Percentiles rank a stretch among this genome's conserved stretches.
phyloP scores from a whole-genome alignment of 1,140 invertebrate genomes.

The Caligus rogercresseyi region DNA sequence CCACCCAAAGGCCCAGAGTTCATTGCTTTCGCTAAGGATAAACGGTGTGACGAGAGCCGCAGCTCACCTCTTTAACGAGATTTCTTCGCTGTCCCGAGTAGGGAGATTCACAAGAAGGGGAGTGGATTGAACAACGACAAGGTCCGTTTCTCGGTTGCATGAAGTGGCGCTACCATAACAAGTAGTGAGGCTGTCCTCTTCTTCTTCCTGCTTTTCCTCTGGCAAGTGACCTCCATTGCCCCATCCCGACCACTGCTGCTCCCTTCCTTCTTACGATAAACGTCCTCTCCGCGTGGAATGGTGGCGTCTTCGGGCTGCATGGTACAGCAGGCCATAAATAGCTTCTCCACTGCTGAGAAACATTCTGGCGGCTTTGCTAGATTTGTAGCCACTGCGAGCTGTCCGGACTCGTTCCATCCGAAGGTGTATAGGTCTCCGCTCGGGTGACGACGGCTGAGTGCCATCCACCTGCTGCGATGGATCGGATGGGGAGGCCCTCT shows the following conservation, averaged over 20 bases:
- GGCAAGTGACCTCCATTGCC: not conserved
- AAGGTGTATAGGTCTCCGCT: slow-evolving; percentile 32
- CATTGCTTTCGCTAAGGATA: slow-evolving; percentile 7
- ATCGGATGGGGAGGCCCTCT: slow-evolving; percentile 25
- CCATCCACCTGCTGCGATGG: slow-evolving; percentile 30
- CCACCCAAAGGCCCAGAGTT: slow-evolving; percentile 18
- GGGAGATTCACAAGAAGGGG: slow-evolving; percentile 9
- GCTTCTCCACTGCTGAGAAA: slow-evolving; percentile 19
- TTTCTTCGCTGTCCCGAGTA: not conserved
- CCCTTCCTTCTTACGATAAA: slow-evolving; percentile 14
- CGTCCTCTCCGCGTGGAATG: slow-evolving; percentile 15
- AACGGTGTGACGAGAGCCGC: slow-evolving; percentile 19
- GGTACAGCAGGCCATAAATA: slow-evolving; percentile 20
- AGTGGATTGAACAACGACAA: slow-evolving; percentile 15
- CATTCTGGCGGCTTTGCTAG: slow-evolving; percentile 14
- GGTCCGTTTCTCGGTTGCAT: not conserved
- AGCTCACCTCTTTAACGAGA: slow-evolving; percentile 13
- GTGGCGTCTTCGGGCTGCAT: slow-evolving; percentile 18
- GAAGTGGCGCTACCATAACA: slow-evolving; percentile 5
- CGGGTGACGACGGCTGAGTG: slow-evolving; percentile 29
- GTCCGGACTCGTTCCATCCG: slow-evolving; percentile 36
- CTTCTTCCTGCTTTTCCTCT: not conserved
- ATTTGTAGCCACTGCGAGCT: slow-evolving; percentile 29
- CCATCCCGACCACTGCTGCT: too few species aligned
- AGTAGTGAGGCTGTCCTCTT: slow-evolving; percentile 3